Evolutionary conservation across 2,888 invertebrate species (phyloP), one percentile per base, ranked within the genome.

Genomic region (Lutraria lutraria): DNA sequence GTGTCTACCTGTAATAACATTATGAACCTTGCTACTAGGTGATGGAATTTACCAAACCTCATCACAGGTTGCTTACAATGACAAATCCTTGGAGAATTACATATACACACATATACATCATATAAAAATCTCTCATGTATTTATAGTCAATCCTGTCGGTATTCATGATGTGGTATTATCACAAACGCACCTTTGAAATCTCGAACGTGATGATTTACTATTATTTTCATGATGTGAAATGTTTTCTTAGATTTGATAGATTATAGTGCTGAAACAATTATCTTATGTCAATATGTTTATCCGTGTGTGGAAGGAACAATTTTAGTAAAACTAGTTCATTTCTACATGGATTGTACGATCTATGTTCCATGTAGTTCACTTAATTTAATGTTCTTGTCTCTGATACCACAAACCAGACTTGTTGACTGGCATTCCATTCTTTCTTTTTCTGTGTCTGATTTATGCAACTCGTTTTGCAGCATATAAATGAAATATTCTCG

Each of bases 71-170:
- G 63, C 25, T 68, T 43, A 25, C 12, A 25, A 68, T 68, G 63
- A 68, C 63, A 68, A 68, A 68, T 68, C 63, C 25, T n/a, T 0
- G 63, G 25, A n/a, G 63, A 68, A 68, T 68, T 68, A 68, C 43
- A 8, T 68, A 68, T 68, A 68, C 63, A 68, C 25, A 68, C 43
- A 8, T 68, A 68, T 68, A 68, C 63, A 68, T 68, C 63, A 68
- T 25, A 68, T 68, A 12, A 68, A 68, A 68, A 68, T 68, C 25
- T 68, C 63, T 68, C 63, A 68, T 68, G 63, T n/a, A 25, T 68
- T 25, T n/a, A n/a, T n/a, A n/a, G 63, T 68, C n/a, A 68, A 25
- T 68, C 25, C 63, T 12, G 25, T 68, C 6, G 63, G 63, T 25
- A 68, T 68, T 21, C 63, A 12, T 4, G 63, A 25, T 68, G 25